Evolutionary conservation across 2,888 invertebrate genomes (phyloP).

Genomic region (Melipona bicolor): DNA sequence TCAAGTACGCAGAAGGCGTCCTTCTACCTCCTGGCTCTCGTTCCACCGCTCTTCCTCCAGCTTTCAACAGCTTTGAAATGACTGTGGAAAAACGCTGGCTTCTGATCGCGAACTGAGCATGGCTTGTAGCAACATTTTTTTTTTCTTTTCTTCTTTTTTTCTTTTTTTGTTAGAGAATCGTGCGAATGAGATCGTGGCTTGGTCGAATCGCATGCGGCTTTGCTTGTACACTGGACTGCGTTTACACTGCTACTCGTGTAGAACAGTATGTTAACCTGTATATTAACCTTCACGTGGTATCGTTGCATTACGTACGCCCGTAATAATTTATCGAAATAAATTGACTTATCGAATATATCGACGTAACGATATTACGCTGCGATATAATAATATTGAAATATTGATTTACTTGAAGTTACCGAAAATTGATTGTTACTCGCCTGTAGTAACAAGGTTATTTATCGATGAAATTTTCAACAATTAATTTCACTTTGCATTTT

Average conservation of each 20-base stretch:
- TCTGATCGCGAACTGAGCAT: conserved; percentile 50
- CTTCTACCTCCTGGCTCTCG: conserved; percentile 17
- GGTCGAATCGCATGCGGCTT: conserved; percentile 57
- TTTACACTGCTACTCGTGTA: conserved; percentile 21
- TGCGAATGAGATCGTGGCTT: conserved; percentile 31
- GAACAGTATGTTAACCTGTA: too few relatives aligned
- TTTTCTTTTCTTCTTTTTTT: neutral
- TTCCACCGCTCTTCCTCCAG: neutral
- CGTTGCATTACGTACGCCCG: too few relatives aligned
- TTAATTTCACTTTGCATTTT: too few relatives aligned
- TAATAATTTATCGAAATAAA: too few relatives aligned
- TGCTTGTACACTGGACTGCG: conserved; percentile 40
- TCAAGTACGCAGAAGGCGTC: conserved; percentile 1
- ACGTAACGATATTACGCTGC: too few relatives aligned
- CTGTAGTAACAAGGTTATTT: too few relatives aligned
- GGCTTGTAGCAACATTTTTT: conserved; percentile 46
- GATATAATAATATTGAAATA: too few relatives aligned
- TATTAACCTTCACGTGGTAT: too few relatives aligned
- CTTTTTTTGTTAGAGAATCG: conserved; percentile 1
- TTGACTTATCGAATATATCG: too few relatives aligned
- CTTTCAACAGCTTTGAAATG: conserved; percentile 7
- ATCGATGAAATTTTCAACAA: too few relatives aligned
- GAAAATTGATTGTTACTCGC: too few relatives aligned
- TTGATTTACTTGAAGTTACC: too few relatives aligned
- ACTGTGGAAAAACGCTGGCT: conserved; percentile 24